Evolutionary conservation across 2,888 invertebrate species (phyloP).

Genomic region (Nomada fabriciana): DNA sequence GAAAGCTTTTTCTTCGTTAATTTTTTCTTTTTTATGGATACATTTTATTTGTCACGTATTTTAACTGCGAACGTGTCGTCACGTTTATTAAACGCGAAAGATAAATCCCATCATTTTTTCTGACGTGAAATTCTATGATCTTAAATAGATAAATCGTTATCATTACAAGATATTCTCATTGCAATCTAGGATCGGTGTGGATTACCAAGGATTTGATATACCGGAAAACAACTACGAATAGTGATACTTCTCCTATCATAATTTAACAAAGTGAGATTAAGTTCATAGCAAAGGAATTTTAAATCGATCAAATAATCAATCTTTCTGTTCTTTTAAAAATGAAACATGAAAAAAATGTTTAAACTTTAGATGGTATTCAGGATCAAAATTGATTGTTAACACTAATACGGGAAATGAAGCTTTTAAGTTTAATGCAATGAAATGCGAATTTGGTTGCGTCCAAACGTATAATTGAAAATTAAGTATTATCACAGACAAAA

Average conservation of each 20-base stretch:
- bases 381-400: too few relatives aligned
- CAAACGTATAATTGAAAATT: too few relatives aligned
- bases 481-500: too few relatives aligned
- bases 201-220: constrained; percentile 18
- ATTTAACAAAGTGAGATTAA: not conserved
- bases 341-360: too few relatives aligned
- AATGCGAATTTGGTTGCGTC: too few relatives aligned
- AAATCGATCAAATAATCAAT: not conserved
- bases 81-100: constrained; percentile 17
- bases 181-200: constrained; percentile 7
- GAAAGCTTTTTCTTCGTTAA: constrained; percentile 4
- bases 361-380: too few relatives aligned
- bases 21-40: constrained; percentile 4
- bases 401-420: too few relatives aligned
- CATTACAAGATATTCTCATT: constrained; percentile 40
- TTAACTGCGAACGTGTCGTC: not conserved
- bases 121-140: constrained; percentile 29
- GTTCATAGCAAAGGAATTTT: not conserved
- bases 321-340: not conserved
- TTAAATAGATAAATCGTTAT: constrained; percentile 56
- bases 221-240: not conserved
- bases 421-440: too few relatives aligned
- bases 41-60: constrained; percentile 15
- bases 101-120: constrained; percentile 45
- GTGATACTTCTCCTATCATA: not conserved